Conservation (phyloP, 2,797 vertebrate species). For the Melanotaenia pygmaea region DNA sequence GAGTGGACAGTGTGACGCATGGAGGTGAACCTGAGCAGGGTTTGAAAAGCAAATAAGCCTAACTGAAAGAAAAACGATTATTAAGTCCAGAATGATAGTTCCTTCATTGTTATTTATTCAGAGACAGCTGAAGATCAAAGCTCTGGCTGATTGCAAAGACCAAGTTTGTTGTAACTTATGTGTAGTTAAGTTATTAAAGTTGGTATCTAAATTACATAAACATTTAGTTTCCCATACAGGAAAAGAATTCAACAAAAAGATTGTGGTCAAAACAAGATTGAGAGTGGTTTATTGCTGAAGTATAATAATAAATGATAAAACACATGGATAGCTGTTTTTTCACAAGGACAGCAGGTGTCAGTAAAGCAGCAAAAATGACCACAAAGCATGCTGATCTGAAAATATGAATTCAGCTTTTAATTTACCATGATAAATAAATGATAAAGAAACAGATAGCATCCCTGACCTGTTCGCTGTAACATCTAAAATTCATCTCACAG, state of each 20-base stretch:
- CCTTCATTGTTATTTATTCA: too few species aligned
- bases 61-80: neutral
- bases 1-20: neutral
- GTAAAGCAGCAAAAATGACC: neutral
- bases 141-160: too few species aligned
- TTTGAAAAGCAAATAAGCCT: neutral
- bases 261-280: too few species aligned
- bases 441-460: too few species aligned
- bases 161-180: too few species aligned
- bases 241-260: too few species aligned
- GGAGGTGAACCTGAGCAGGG: neutral
- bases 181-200: too few species aligned
- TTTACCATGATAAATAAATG: neutral
- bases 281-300: neutral
- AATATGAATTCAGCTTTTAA: neutral
- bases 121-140: neutral
- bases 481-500: neutral
- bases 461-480: neutral
- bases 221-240: too few species aligned
- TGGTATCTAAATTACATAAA: neutral
- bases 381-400: neutral
- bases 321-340: neutral
- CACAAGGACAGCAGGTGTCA: neutral
- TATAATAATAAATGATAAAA: neutral
- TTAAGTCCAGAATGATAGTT: neutral